Percentiles rank a stretch among this genome's conserved stretches.
Conservation (phyloP, 2,888 invertebrate genomes). For the Aphodius granarius region DNA sequence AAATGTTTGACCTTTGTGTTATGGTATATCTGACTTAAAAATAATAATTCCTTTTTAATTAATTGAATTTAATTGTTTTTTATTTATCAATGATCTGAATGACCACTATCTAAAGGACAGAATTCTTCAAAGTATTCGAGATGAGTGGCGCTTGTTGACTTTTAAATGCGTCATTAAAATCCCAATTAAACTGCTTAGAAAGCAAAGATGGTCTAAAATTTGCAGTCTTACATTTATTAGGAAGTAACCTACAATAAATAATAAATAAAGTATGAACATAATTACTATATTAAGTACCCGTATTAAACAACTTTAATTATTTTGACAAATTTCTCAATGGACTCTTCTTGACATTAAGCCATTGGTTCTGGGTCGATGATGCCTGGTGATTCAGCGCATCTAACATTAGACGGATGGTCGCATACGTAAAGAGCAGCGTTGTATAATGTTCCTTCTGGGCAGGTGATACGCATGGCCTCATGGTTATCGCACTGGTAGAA, state of each 20-base stretch:
- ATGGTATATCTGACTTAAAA: background rate
- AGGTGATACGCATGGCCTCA: background rate
- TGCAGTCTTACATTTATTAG: background rate
- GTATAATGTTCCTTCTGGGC: conserved; percentile 16
- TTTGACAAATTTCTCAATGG: no score
- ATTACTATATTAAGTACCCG: background rate
- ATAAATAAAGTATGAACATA: background rate
- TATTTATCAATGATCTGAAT: background rate
- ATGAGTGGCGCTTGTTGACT: background rate
- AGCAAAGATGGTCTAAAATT: no score
- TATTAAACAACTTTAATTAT: background rate
- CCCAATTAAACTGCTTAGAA: background rate
- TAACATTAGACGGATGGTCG: conserved; percentile 2
- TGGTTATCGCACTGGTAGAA: conserved; percentile 15
- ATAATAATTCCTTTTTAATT: background rate
- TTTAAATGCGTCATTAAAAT: background rate
- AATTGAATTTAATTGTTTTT: background rate
- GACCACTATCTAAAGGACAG: background rate
- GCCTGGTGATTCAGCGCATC: background rate
- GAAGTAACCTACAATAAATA: background rate
- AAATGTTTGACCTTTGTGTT: background rate
- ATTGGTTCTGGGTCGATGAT: background rate
- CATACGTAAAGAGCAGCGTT: conserved; percentile 15
- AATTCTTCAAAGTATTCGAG: background rate
- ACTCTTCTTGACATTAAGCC: no score